These are phyloP conservation scores for Oncorhynchus mykiss DNA, from an alignment of 2,113 vertebrate species.

Conservation along the genomic window DNA sequence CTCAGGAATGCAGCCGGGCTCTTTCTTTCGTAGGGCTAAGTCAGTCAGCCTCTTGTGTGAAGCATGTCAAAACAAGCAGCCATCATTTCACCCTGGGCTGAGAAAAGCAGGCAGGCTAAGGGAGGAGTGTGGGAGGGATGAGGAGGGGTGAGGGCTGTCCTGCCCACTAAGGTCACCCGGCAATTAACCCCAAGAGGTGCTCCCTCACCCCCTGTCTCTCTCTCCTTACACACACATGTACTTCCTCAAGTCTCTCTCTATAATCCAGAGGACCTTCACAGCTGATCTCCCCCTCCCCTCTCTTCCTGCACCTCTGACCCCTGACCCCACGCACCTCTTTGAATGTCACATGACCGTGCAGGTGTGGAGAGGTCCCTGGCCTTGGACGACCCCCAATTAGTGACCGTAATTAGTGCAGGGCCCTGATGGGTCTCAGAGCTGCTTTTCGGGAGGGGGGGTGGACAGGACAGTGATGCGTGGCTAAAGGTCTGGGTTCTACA, in stretches of 20 bases:
- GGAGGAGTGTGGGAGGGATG: too few relatives aligned
- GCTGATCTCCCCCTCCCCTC: not conserved
- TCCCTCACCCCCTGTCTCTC: conserved; percentile 2
- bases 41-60: conserved; percentile 67
- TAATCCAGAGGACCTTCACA: conserved; percentile 16
- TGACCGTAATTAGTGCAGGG: conserved; percentile 76
- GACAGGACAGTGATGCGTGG: conserved; percentile 59
- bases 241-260: conserved; percentile 21
- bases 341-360: conserved; percentile 78
- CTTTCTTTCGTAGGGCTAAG: conserved; percentile 39
- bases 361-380: conserved; percentile 78
- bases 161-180: conserved; percentile 62
- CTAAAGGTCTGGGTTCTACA: conserved; percentile 47
- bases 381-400: conserved; percentile 74
- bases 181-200: conserved; percentile 70
- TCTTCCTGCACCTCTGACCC: conserved; percentile 46
- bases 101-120: conserved; percentile 42
- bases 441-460: conserved; percentile 45
- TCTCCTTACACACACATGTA: conserved; percentile 9
- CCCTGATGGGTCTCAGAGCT: conserved; percentile 73
- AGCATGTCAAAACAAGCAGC: conserved; percentile 73
- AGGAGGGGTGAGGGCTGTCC: conserved; percentile 35
- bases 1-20: conserved; percentile 65
- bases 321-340: conserved; percentile 71
- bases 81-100: conserved; percentile 62